These are phyloP conservation scores for Xestia rhomboidea DNA, from an alignment of 2,888 invertebrate genomes.

Conservation along the genomic window DNA sequence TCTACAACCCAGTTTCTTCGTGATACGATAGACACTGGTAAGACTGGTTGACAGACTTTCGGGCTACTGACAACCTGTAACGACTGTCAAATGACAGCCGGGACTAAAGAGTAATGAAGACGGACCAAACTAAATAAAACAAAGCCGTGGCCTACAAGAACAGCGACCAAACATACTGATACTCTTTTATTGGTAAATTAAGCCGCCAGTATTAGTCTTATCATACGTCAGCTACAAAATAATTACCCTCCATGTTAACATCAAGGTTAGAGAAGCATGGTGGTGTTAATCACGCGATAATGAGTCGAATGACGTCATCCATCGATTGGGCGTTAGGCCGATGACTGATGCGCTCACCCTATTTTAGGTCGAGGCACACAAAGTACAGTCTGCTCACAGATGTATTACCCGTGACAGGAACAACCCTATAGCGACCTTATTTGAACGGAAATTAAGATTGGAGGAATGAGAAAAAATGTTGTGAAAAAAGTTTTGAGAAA, in stretches of 20 bases:
- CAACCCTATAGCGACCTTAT: not conserved
- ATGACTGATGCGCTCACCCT: slow-evolving; percentile 57
- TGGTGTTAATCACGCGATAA: slow-evolving; percentile 60
- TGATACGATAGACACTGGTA: not conserved
- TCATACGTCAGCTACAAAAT: slow-evolving; percentile 17
- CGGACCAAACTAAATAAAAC: not conserved
- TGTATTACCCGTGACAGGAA: not conserved
- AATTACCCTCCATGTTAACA: slow-evolving; percentile 36
- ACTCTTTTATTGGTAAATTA: not conserved
- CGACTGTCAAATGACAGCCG: not conserved
- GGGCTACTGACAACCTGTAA: not conserved
- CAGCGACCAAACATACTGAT: too few species aligned
- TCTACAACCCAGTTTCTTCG: not conserved
- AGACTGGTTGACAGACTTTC: not conserved
- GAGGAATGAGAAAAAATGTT: not conserved
- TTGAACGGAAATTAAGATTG: not conserved
- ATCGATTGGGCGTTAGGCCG: slow-evolving; percentile 56
- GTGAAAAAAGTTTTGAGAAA: not conserved
- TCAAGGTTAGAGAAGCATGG: slow-evolving; percentile 44
- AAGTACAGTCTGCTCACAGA: slow-evolving; percentile 4
- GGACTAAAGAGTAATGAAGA: not conserved
- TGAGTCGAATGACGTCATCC: slow-evolving; percentile 61
- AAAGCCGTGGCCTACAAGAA: not conserved
- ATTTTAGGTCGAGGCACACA: slow-evolving; percentile 34
- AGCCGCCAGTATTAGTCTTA: not conserved